Base-by-base conservation (phyloP, 2,888 invertebrate genomes). In the Electrophaes corylata region DNA sequence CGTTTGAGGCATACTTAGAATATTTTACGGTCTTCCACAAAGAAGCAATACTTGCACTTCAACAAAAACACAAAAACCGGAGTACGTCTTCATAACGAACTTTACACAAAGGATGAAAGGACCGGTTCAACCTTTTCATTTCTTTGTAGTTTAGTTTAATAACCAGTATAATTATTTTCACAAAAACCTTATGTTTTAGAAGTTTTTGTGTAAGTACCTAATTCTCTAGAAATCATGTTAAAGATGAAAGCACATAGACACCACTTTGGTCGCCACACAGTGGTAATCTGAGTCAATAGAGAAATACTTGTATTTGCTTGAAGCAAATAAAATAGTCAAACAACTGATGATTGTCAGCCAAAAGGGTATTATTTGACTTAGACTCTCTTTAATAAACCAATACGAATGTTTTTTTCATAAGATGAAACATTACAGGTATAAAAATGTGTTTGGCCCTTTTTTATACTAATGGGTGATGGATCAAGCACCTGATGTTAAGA, bases 241-340 rank as follows among this genome's bases (percentile, higher is more conserved):
- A 43, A 23, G 33, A 26, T 44, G 31, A 46, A 45, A 60, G 50
- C 52, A 71, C 65, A 64, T 60, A 63, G 62, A 67, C 54, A 62
- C 59, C 59, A 68, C 74, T 76, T 68, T 68, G 67, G 71, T 71
- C 71, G 73, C 71, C 74, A 72, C 75, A 82, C 79, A 83, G 82
- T 78, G 77, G 78, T 70, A 68, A 71, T 74, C 71, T 75, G 71
- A 76, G 76, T 81, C 78, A 83, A 83, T 79, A 83, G 70, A 77
- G 71, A 68, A 70, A 64, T 70, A 70, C 71, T 70, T 78, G 71
- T 83, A 82, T 85, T 86, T 84, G 70, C 72, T 70, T 72, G 73
- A 75, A 66, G 73, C 70, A 77, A 70, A 76, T 60, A 80, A 78
- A 79, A 72, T 71, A 69, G 73, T 73, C 69, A 67, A 70, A 67